These are phyloP conservation scores for Lasioglossum oenotherae DNA, from an alignment of 2,888 invertebrate genomes.

Conservation along the genomic window DNA sequence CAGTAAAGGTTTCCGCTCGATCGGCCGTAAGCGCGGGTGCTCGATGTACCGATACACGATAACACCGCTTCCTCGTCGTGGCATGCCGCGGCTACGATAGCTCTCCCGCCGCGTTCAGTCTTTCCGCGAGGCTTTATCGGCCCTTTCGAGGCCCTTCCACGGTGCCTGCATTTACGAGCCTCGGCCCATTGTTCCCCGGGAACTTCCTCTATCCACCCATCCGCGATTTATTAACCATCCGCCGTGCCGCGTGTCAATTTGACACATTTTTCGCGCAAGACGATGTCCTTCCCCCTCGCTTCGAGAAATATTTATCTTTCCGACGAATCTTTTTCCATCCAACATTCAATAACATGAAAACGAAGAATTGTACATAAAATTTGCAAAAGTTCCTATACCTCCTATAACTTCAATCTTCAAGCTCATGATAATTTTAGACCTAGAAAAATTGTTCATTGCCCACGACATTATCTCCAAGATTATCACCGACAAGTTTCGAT, in stretches of 20 bases:
- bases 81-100: slow-evolving; percentile 32
- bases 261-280: slow-evolving; percentile 25
- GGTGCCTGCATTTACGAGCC: slow-evolving; percentile 58
- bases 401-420: too few relatives aligned
- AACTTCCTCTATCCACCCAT: slow-evolving; percentile 7
- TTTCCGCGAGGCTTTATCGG: slow-evolving; percentile 62
- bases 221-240: slow-evolving; percentile 54
- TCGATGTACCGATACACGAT: slow-evolving; percentile 79
- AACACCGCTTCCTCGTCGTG: slow-evolving; percentile 71
- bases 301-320: neutral
- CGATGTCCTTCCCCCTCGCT: neutral
- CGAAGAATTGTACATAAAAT: neutral
- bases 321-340: neutral
- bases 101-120: slow-evolving; percentile 51
- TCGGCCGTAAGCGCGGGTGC: slow-evolving; percentile 77
- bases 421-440: neutral
- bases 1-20: slow-evolving; percentile 80
- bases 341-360: neutral
- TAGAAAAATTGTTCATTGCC: too few relatives aligned
- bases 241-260: neutral
- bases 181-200: slow-evolving; percentile 50
- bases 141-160: slow-evolving; percentile 44
- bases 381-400: too few relatives aligned
- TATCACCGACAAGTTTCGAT: neutral
- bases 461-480: too few relatives aligned